Evolutionary conservation across 2,113 vertebrate species (phyloP).

Genomic region (Bettongia penicillata): DNA sequence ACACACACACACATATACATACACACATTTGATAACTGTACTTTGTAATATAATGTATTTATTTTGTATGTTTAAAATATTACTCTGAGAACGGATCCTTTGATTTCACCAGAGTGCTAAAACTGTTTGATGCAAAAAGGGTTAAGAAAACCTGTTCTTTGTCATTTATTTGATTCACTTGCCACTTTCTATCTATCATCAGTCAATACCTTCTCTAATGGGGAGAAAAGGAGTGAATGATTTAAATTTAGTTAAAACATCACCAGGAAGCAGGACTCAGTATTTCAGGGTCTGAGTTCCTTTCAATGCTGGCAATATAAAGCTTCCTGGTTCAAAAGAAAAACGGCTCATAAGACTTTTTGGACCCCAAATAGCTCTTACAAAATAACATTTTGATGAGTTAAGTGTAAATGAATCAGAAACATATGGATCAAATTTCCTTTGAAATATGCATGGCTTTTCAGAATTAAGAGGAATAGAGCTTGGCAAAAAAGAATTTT

Average conservation of each 20-base stretch:
- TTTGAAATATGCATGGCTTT: conserved; percentile 81
- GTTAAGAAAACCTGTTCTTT: not conserved
- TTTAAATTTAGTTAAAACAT: conserved; percentile 30
- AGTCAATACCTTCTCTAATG: not conserved
- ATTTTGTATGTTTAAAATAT: not conserved
- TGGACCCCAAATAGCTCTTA: conserved; percentile 81
- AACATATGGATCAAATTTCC: conserved; percentile 83
- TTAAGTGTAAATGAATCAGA: conserved; percentile 83
- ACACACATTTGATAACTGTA: not conserved
- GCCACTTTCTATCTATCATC: conserved; percentile 19
- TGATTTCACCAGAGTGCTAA: not conserved
- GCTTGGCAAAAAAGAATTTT: conserved; percentile 78
- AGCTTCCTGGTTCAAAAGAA: conserved; percentile 78
- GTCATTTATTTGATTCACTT: conserved; percentile 60
- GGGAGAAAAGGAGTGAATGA: not conserved
- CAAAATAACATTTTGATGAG: conserved; percentile 83
- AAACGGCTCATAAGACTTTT: conserved; percentile 78
- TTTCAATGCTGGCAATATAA: conserved; percentile 74
- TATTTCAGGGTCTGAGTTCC: conserved; percentile 65
- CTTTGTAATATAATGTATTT: not conserved
- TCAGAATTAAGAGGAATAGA: conserved; percentile 77
- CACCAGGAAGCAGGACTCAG: conserved; percentile 64
- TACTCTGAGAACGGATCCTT: not conserved
- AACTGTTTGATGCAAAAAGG: not conserved
- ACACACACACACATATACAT: too few species aligned